Evolutionary conservation across 2,888 invertebrate genomes (phyloP).

Genomic region (Phrixothrix hirtus): DNA sequence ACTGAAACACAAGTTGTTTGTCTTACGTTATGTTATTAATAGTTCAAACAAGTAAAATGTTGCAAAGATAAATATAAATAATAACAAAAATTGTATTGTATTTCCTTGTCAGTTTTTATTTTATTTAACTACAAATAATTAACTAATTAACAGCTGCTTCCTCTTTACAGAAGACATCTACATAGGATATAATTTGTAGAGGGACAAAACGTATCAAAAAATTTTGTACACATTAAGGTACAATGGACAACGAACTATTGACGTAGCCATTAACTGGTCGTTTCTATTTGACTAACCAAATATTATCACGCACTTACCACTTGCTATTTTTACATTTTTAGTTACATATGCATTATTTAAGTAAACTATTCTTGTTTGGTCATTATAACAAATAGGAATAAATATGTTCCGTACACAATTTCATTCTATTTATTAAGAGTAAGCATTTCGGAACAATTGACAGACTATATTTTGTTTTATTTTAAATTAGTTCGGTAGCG

Average conservation of each 20-base stretch:
- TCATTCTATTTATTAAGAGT: too few species aligned
- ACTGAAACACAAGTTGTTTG: too few species aligned
- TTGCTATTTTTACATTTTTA: conserved; percentile 40
- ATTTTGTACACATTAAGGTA: conserved; percentile 15
- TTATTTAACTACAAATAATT: conserved; percentile 4
- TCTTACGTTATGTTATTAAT: background rate
- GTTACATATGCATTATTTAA: conserved; percentile 24
- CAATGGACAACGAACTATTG: conserved; percentile 21
- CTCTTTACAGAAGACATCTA: background rate
- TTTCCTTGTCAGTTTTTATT: background rate
- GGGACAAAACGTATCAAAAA: conserved; percentile 21
- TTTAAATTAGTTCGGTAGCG: too few species aligned
- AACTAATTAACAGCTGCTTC: conserved; percentile 11
- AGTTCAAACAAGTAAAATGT: too few species aligned
- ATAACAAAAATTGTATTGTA: background rate
- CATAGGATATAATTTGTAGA: conserved; percentile 5
- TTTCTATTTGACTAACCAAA: conserved; percentile 43
- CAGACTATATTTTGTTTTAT: too few species aligned
- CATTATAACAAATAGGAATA: background rate
- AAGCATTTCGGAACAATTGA: background rate
- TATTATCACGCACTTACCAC: conserved; percentile 42
- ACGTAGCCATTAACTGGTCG: conserved; percentile 43
- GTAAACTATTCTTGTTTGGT: conserved; percentile 11
- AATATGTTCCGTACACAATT: too few species aligned
- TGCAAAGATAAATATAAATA: background rate